Conservation (phyloP, 2,113 vertebrate species). For the Chrysemys picta region DNA sequence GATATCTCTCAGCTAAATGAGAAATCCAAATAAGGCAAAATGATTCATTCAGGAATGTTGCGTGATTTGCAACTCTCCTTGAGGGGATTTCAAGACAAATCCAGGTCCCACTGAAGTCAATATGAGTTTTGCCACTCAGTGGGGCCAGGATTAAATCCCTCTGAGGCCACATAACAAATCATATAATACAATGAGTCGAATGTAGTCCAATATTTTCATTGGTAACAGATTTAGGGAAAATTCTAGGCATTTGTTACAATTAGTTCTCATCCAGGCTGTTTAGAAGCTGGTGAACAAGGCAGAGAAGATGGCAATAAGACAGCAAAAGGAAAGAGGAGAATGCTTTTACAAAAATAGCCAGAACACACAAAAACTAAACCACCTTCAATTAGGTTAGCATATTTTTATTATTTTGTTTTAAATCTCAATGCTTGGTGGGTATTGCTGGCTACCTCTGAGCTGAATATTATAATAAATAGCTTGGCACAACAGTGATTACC, state of each 20-base stretch:
- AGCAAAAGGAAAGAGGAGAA: neutral
- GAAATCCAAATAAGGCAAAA: neutral
- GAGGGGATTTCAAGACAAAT: neutral
- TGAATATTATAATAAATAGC: neutral
- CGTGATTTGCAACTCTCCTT: neutral
- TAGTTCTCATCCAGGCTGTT: neutral
- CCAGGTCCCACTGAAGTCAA: fast-evolving
- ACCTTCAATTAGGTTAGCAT: neutral
- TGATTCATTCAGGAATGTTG: neutral
- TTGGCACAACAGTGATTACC: neutral
- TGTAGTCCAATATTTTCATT: neutral
- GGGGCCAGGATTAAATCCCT: neutral
- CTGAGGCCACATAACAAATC: neutral
- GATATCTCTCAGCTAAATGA: neutral
- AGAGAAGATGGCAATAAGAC: neutral
- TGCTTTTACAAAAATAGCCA: neutral
- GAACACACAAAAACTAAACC: neutral
- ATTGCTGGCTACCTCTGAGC: neutral
- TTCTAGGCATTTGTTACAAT: neutral
- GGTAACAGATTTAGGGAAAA: neutral
- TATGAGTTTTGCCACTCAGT: neutral
- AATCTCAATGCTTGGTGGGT: neutral
- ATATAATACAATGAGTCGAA: neutral
- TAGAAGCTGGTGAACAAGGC: neutral
- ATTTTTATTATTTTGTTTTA: neutral